phyloP scores from a whole-genome alignment of 2,797 vertebrate genomes.

The Chaetophractus vellerosus region DNA sequence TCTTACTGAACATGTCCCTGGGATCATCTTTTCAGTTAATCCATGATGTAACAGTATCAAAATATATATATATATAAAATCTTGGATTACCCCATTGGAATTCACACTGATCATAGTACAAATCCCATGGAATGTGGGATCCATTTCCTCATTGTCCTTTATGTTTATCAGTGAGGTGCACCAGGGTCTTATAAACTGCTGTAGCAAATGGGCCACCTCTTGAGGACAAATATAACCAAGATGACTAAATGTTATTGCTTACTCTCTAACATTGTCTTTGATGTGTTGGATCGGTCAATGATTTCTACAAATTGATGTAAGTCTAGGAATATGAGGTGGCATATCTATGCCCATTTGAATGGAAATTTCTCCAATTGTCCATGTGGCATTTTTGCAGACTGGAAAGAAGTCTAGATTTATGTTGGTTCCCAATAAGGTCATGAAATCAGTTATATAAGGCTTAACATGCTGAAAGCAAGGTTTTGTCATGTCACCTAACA shows the following conservation, averaged over 20 bases:
- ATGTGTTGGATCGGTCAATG: conserved; percentile 99
- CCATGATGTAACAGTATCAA: conserved; percentile 99
- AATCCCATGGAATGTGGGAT: conserved; percentile 98
- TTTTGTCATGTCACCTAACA: conserved; percentile 97
- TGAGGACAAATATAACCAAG: no score
- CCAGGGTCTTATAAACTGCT: no score
- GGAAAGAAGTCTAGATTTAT: no score
- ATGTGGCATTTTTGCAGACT: no score
- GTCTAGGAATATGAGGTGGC: conserved; percentile 86
- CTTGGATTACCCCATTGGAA: conserved; percentile 93
- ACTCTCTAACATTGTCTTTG: conserved; percentile 99
- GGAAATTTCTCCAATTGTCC: no score
- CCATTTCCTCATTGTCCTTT: conserved; percentile 99
- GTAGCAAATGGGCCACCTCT: no score
- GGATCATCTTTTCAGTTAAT: conserved; percentile 99
- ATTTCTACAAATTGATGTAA: conserved; percentile 99
- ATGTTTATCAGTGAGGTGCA: conserved; percentile 91
- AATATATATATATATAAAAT: conserved; percentile 95
- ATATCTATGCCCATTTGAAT: no score
- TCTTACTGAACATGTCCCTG: conserved; percentile 95
- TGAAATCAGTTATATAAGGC: conserved; percentile 89
- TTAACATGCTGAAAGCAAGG: conserved; percentile 98
- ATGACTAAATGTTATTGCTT: no score
- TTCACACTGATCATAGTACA: conserved; percentile 99
- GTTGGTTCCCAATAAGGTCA: no score